Evolutionary conservation across 2,113 vertebrate species (phyloP), one percentile per base, ranked within the genome.

Genomic region (Tapirus terrestris): DNA sequence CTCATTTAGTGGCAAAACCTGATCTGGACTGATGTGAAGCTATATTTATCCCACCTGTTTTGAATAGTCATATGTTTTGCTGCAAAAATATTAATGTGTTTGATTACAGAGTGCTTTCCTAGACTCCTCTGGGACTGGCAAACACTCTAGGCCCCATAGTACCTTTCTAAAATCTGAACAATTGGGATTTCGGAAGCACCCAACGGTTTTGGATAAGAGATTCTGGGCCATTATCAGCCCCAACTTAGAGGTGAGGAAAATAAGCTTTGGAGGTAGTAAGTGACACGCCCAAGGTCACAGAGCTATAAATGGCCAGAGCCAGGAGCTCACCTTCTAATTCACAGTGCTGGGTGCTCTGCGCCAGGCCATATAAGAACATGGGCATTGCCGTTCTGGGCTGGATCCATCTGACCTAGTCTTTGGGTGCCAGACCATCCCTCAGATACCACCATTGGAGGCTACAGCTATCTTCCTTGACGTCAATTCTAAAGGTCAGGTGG

Each of bases 41-140:
- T 98, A 97, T 98, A 96, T 98, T 98, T 98, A 96, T 92, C 94
- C 72, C 0, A 2, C 53, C 84, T 94, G 45, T 84, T 97, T 97
- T 98, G 98, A 97, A 98, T 98, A 98, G 98, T 98, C 97, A 97
- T 98, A 92, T 97, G 95, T 96, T 97, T 98, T 84, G 75, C 94
- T 82, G 87, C 70, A 95, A 96, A 98, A 98, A 96, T 94, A 96
- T 98, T 98, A 96, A 97, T 95, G 92, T 96, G 80, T 97, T 97
- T 96, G 97, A 97, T 98, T 98, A 94, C n/a, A 68, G 94, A 96
- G 79, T 58, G 83, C 94, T 95, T 90, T 90, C 84, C 56, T 96
- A 76, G 95, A 86, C 93, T 70, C 58, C 16, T 12, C 61, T 65
- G 68, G 80, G 48, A 43, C 79, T 88, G 75, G 81, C 85, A 48